Conservation (phyloP, 2,888 invertebrate genomes). For the Trichogramma dendrolimi region DNA sequence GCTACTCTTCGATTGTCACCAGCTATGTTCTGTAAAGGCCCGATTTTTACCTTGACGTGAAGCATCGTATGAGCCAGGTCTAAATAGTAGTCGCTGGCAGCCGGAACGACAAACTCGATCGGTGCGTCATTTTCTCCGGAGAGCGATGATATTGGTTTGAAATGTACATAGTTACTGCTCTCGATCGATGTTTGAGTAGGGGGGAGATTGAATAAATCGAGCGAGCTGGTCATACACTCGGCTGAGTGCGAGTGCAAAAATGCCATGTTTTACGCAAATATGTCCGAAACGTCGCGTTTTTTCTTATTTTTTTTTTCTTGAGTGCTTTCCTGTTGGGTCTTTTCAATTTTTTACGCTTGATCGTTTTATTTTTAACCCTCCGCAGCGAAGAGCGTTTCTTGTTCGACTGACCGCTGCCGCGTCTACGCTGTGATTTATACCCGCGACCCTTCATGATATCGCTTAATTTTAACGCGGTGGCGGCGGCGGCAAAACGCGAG, state of each 20-base stretch:
- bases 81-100: slow-evolving; percentile 33
- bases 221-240: slow-evolving; percentile 2
- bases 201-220: slow-evolving; percentile 25
- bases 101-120: slow-evolving; percentile 35
- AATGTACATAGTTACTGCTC: slow-evolving; percentile 30
- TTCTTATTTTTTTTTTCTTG: neutral
- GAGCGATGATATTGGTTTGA: slow-evolving; percentile 33
- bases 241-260: neutral
- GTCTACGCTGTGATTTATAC: neutral
- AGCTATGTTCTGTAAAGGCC: slow-evolving; percentile 15
- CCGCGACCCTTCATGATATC: slow-evolving; percentile 1
- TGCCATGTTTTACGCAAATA: slow-evolving; percentile 10
- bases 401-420: neutral
- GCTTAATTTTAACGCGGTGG: neutral
- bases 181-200: slow-evolving; percentile 35
- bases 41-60: neutral
- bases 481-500: too few species aligned
- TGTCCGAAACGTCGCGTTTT: neutral
- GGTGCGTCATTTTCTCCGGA: slow-evolving; percentile 28
- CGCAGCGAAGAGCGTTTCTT: neutral
- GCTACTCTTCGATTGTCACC: slow-evolving; percentile 21
- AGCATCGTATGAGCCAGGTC: slow-evolving; percentile 34
- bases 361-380: neutral
- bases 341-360: neutral
- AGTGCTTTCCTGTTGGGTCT: too few species aligned